Evolutionary conservation across 2,888 invertebrate species (phyloP).

Genomic region (Agrotis puta): DNA sequence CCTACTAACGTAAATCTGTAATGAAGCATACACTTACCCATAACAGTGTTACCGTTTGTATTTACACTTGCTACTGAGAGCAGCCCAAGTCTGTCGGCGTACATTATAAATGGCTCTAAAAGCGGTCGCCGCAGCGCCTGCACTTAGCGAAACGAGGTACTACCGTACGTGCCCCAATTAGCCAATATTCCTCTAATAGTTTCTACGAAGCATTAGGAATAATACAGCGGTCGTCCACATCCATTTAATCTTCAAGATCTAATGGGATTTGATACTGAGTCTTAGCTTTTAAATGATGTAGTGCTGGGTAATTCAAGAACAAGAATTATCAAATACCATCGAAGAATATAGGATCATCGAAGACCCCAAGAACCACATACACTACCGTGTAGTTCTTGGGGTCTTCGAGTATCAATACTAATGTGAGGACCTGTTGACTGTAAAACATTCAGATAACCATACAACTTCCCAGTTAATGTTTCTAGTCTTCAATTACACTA

Average conservation of each 20-base stretch:
- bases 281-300: constrained; percentile 39
- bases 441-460: neutral
- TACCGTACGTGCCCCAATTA: constrained; percentile 68
- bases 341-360: too few species aligned
- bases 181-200: constrained; percentile 69
- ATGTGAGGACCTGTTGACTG: neutral
- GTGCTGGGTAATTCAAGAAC: too few species aligned
- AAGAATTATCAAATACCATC: too few species aligned
- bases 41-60: constrained; percentile 51
- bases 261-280: constrained; percentile 32
- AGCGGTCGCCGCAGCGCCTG: constrained; percentile 66
- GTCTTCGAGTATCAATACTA: constrained; percentile 1
- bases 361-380: too few species aligned
- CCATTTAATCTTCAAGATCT: constrained; percentile 47
- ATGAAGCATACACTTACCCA: constrained; percentile 48
- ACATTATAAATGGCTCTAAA: constrained; percentile 74
- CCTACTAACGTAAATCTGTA: constrained; percentile 47
- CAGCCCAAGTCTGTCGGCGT: constrained; percentile 56
- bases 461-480: neutral
- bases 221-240: constrained; percentile 54
- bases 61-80: constrained; percentile 46
- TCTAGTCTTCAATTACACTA: neutral
- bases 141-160: constrained; percentile 68
- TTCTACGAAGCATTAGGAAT: constrained; percentile 63
- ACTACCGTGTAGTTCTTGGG: constrained; percentile 3